Base-by-base conservation (phyloP, 2,888 invertebrate genomes). In the Galerucella pusilla region DNA sequence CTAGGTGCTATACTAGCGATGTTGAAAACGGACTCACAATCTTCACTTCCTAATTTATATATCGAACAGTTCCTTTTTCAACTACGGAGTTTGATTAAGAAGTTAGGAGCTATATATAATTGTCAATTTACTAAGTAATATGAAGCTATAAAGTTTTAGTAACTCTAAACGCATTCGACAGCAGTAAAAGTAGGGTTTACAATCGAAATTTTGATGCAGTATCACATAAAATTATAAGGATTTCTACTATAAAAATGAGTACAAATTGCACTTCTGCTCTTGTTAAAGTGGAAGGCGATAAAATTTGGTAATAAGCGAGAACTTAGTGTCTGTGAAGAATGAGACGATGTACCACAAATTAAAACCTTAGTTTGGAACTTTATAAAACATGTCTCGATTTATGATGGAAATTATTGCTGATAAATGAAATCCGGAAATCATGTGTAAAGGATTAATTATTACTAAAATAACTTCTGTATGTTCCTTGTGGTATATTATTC, bases 11-110 rank as follows among this genome's bases (percentile, higher is more conserved):
- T 59, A 66, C 14, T 57, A 60, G 20, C 59, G 71, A 63, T 64
- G 63, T 65, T 65, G 54, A 70, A 68, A 71, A 73, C 57, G 65
- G 61, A 68, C 61, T 63, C 54, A 73, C 64, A 72, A 71, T 71
- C 71, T 77, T 61, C 70, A 25, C 61, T 66, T 73, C 65, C 64
- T 74, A 65, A 68, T 68, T 45, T 35, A 72, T 42, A 59, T 20
- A 49, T 52, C 25, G 63, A 52, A n/a, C 52, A 14, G 49, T 49
- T 49, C 12, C 49, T 49, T 4, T 14, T 49, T 49, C 10, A 49
- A 12, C 52, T 52, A 5, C 7, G 2, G n/a, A 52, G 52, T 52
- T 52, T 52, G n/a, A 52, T 52, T 12, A n/a, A 52, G 52, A 52
- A 52, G 52, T n/a, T 49, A 12, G 14, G 14, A 49, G 12, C 4